Evolutionary conservation across 2,888 invertebrate genomes (phyloP), one percentile per base, ranked within the genome.

Genomic region (Leptopilina syphax): DNA sequence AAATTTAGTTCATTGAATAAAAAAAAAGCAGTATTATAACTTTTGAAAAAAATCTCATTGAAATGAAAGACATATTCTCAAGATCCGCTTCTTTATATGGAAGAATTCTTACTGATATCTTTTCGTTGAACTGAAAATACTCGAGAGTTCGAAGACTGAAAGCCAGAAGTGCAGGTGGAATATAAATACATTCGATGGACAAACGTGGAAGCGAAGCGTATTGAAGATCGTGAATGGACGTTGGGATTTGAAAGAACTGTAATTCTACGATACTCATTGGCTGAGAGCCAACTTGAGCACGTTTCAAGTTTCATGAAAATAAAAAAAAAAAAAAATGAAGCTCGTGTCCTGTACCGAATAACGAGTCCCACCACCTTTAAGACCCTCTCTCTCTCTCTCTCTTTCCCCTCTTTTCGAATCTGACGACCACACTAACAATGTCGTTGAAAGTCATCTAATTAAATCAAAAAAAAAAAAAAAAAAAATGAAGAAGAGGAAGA

Each of bases 391-490:
- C 27, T 27, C 27, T 34, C 34, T 34, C 34, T 34, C 27, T 34
- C 34, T 34, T 4, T 34, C 34, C 34, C 34, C 34, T 34, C 34
- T 34, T 34, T 34, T 34, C 34, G 34, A 34, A 34, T 34, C 34
- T 34, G 34, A 34, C 34, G 34, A 34, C 34, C 34, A 34, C 34
- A 85, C 88, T 91, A 91, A 91, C 91, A 91, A 91, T 87, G 88
- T 87, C 87, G 88, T 89, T 87, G 88, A 89, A 88, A 89, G 88
- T 84, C 84, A 88, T 86, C 91, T 91, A 91, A 91, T 91, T 91
- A 91, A 91, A 91, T 91, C 89, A 91, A 50, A 90, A 90, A 50
- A 90, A 90, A 89, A 88, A 27, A n/a, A n/a, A 91, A 50, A 90
- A 90, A 50, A 90, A 90, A 89, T 18, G 18, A 88, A 27, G 27